Conservation (phyloP, 1,140 invertebrate genomes). For the Drosophila nebulosa region DNA sequence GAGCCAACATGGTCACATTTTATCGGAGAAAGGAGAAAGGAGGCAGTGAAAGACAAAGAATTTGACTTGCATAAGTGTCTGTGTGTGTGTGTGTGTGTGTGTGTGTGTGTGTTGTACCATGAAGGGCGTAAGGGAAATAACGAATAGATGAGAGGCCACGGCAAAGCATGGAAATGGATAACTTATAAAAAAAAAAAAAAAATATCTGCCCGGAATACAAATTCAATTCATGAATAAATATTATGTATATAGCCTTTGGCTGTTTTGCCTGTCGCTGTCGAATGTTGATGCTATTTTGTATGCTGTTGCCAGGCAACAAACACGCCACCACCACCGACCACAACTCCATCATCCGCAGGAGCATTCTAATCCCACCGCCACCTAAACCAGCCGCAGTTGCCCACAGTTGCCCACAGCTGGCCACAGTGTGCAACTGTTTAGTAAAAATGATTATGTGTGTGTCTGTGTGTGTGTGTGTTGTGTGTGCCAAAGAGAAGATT, state of each 20-base stretch:
- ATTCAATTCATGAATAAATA: conserved; percentile 80
- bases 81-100: too few relatives aligned
- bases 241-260: conserved; percentile 61
- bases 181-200: too few relatives aligned
- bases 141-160: background rate
- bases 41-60: background rate
- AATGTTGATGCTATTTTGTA: conserved; percentile 37
- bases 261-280: conserved; percentile 35
- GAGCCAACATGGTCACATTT: conserved; percentile 20
- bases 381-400: background rate
- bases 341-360: background rate
- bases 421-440: background rate
- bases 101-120: too few relatives aligned
- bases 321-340: background rate
- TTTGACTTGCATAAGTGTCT: conserved; percentile 12
- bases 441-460: conserved; percentile 6
- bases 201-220: conserved; percentile 77
- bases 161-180: conserved; percentile 48
- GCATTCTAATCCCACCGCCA: background rate
- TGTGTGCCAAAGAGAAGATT: conserved; percentile 10
- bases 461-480: conserved; percentile 6
- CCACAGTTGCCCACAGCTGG: background rate
- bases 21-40: too few relatives aligned
- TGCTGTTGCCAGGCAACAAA: conserved; percentile 12
- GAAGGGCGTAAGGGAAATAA: too few relatives aligned